phyloP scores from a whole-genome alignment of 2,113 vertebrate species.

The Halichoeres trimaculatus region DNA sequence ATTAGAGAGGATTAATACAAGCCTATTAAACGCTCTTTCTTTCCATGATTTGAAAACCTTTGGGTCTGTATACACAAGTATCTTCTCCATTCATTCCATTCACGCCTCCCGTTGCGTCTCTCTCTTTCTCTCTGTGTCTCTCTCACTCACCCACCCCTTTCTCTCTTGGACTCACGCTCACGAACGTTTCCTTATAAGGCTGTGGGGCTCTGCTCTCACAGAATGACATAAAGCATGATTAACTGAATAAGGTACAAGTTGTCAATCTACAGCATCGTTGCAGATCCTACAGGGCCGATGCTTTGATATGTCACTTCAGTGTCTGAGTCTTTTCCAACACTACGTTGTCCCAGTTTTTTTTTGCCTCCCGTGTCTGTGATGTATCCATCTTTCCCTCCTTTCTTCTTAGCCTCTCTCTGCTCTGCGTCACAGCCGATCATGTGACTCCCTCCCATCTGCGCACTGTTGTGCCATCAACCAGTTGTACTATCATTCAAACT shows the following conservation, averaged over 20 bases:
- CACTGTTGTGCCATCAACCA: conserved; percentile 55
- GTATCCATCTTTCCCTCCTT: conserved; percentile 65
- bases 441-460: conserved; percentile 68
- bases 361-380: conserved; percentile 43
- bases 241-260: conserved; percentile 43
- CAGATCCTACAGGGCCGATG: conserved; percentile 9
- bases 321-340: conserved; percentile 34
- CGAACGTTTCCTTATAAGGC: conserved; percentile 79
- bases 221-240: conserved; percentile 52
- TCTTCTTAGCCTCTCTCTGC: conserved; percentile 62
- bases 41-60: conserved; percentile 36
- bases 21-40: conserved; percentile 39
- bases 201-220: conserved; percentile 60
- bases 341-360: conserved; percentile 48
- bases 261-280: conserved; percentile 20
- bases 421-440: conserved; percentile 71
- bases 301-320: conserved; percentile 7
- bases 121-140: neutral
- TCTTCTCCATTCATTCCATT: conserved; percentile 54
- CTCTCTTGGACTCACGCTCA: conserved; percentile 53
- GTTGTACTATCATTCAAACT: conserved; percentile 46
- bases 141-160: conserved; percentile 48
- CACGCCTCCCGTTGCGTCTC: conserved; percentile 42
- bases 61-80: conserved; percentile 29
- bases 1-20: conserved; percentile 53